Base-by-base conservation (phyloP, 92 coral and sea anemone genomes). In the Phenganax stokvisi region DNA sequence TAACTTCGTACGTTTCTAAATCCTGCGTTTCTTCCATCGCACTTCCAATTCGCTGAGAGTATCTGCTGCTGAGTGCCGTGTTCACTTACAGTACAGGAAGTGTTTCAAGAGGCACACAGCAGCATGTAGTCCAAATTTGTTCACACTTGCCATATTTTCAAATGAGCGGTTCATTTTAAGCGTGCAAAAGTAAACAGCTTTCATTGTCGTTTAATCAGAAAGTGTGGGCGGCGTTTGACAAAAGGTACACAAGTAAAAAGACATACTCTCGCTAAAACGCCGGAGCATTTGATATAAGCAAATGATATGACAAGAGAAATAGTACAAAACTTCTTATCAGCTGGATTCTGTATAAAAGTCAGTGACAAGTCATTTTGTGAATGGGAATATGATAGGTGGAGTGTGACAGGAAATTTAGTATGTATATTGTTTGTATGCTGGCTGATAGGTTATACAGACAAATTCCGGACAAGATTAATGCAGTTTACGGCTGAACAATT, bases 81-180 rank as follows among this genome's bases (percentile, higher is more conserved):
- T n/a, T 27, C 52, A 10, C 73, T 68, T 68, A 13, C 73, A 30
- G 47, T 53, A 37, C 73, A 68, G 73, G 73, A 68, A 68, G 73
- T 68, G 73, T 68, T 68, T 68, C 54, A n/a, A 68, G 54, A 37
- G 47, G 47, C 47, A 37, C 47, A 37, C 53, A 27, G 73, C 72
- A 66, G 72, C 72, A 66, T 66, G 72, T 1, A 28, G 7, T 37
- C 73, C 73, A 68, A 68, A 68, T 68, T 68, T 68, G 73, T 68
- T 37, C 73, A 68, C 10, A 20, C 16, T 53, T 68, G 31, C 47
- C 30, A 30, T 66, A 51, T 30, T 68, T 68, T 68, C 53, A 68
- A 30, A 68, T 64, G 73, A 68, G 73, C 52, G 67, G 73, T 64
- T 64, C 73, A 68, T 37, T 68, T 68, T 68, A 30, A 68, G 73